Evolutionary conservation across 2,888 invertebrate genomes (phyloP).

Genomic region (Pterostichus madidus): DNA sequence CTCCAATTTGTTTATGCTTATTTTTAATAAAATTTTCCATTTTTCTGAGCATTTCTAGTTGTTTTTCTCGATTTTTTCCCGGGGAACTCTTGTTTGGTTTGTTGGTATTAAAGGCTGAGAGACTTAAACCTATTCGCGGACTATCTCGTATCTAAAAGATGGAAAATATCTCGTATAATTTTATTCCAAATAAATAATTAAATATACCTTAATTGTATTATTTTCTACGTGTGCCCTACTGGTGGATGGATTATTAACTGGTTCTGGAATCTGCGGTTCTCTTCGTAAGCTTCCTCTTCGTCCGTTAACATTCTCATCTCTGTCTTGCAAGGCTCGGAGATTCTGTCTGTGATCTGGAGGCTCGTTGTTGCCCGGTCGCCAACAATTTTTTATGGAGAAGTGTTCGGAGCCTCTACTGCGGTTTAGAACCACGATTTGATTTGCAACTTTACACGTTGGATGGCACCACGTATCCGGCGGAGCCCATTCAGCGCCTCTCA

Average conservation of each 20-base stretch:
- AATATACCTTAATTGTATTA: slow-evolving; percentile 53
- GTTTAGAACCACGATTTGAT: slow-evolving; percentile 88
- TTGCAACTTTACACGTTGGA: slow-evolving; percentile 91
- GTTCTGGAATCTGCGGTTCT: slow-evolving; percentile 71
- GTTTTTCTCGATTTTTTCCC: slow-evolving; percentile 80
- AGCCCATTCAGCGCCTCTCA: slow-evolving; percentile 88
- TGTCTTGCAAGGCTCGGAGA: slow-evolving; percentile 79
- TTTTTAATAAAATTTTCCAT: slow-evolving; percentile 78
- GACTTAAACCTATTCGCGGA: slow-evolving; percentile 72
- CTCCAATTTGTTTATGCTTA: slow-evolving; percentile 72
- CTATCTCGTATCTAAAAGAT: slow-evolving; percentile 69
- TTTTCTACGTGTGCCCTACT: slow-evolving; percentile 50
- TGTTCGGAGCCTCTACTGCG: slow-evolving; percentile 80
- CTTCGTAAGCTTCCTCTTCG: slow-evolving; percentile 80
- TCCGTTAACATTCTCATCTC: slow-evolving; percentile 88
- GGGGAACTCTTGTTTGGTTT: slow-evolving; percentile 67
- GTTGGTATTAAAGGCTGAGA: slow-evolving; percentile 80
- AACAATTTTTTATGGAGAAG: slow-evolving; percentile 79
- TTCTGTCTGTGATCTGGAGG: slow-evolving; percentile 77
- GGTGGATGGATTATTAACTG: slow-evolving; percentile 60
- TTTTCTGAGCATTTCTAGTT: slow-evolving; percentile 82
- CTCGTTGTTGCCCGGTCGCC: slow-evolving; percentile 77
- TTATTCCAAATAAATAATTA: slow-evolving; percentile 25
- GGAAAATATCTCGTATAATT: slow-evolving; percentile 29
- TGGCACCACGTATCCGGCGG: slow-evolving; percentile 96